A percentile compares a stretch with the other conserved stretches of the same genome.
phyloP scores from a whole-genome alignment of 2,113 vertebrate species.

The Salvelinus namaycush region DNA sequence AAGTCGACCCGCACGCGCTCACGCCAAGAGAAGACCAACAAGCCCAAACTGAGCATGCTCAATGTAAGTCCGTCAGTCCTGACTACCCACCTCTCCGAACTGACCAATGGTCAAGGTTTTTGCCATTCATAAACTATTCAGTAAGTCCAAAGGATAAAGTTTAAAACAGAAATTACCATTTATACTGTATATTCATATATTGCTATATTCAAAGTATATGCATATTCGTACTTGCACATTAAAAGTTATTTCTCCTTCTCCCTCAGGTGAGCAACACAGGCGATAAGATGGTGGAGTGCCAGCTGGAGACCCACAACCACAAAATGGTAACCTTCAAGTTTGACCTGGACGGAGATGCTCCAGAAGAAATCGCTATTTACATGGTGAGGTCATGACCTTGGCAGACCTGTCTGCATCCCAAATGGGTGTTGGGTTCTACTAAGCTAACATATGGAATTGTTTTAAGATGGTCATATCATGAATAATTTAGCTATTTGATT shows the following conservation, averaged over 20 bases:
- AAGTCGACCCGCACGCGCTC: slow-evolving; percentile 89
- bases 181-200: too few species aligned
- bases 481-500: too few species aligned
- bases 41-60: slow-evolving; percentile 94
- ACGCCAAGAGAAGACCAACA: slow-evolving; percentile 89
- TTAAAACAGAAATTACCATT: too few species aligned
- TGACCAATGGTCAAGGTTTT: background rate
- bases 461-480: too few species aligned
- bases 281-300: slow-evolving; percentile 99
- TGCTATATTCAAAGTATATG: too few species aligned
- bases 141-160: too few species aligned
- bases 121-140: background rate
- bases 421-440: too few species aligned
- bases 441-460: too few species aligned
- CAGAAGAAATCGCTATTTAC: slow-evolving; percentile 95
- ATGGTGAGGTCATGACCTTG: slow-evolving; percentile 79
- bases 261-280: slow-evolving; percentile 91
- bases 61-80: slow-evolving; percentile 70
- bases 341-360: slow-evolving; percentile 93
- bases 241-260: background rate
- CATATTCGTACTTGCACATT: background rate
- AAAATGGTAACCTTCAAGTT: slow-evolving; percentile 99
- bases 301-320: slow-evolving; percentile 97
- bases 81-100: too few species aligned
- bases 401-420: background rate